Evolutionary conservation across 2,113 vertebrate genomes (phyloP).

Genomic region (Actinemys pallida): DNA sequence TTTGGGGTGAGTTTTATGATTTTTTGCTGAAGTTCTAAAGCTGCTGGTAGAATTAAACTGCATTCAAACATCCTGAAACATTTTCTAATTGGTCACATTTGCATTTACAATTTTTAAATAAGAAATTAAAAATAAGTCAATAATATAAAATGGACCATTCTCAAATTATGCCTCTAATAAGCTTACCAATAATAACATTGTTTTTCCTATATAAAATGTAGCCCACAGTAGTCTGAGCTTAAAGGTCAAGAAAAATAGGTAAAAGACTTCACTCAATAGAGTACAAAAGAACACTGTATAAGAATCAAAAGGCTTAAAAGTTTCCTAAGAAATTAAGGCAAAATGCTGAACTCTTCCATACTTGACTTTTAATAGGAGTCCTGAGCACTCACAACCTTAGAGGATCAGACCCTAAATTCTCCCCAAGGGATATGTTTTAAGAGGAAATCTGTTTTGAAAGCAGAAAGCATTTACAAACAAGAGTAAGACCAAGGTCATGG

Average conservation of each 20-base stretch:
- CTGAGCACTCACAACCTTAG: background rate
- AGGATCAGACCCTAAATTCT: conserved; percentile 24
- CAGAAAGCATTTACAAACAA: conserved; percentile 47
- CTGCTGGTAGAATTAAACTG: conserved; percentile 31
- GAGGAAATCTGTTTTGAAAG: conserved; percentile 63
- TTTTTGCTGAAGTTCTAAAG: conserved; percentile 27
- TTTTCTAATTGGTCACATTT: conserved; percentile 49
- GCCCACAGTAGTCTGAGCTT: background rate
- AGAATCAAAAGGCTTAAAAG: background rate
- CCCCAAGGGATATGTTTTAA: conserved; percentile 46
- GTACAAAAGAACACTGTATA: background rate
- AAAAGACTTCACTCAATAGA: background rate
- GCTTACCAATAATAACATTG: background rate
- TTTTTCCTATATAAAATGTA: background rate
- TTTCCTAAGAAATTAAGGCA: background rate
- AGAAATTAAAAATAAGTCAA: background rate
- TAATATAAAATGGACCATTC: background rate
- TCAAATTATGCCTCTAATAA: background rate
- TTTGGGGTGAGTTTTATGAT: conserved; percentile 46
- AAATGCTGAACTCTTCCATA: background rate
- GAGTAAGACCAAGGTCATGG: conserved; percentile 52
- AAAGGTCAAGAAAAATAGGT: background rate
- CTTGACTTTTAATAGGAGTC: background rate
- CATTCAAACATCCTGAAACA: background rate
- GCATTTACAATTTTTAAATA: background rate